These are phyloP conservation scores for Apamea anceps DNA, from an alignment of 2,888 invertebrate genomes.

Conservation along the genomic window DNA sequence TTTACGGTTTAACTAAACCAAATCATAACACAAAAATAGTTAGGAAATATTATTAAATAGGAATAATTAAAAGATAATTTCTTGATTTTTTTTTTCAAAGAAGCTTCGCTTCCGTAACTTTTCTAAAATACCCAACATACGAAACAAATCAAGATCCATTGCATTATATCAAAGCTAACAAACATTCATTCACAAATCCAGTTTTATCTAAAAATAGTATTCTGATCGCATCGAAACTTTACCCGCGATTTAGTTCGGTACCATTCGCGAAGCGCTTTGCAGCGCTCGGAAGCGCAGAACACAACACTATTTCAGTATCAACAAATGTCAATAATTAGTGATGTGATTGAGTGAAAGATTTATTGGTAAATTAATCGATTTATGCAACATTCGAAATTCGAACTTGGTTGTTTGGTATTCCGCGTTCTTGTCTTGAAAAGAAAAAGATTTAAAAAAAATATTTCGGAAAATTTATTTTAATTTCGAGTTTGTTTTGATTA, in stretches of 20 bases:
- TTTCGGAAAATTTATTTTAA: not conserved
- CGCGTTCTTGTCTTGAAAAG: constrained; percentile 15
- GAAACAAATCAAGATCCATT: constrained; percentile 28
- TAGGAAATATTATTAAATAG: no score
- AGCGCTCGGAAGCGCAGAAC: constrained; percentile 40
- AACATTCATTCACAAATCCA: constrained; percentile 67
- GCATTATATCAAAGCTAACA: constrained; percentile 59
- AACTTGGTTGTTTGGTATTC: constrained; percentile 32
- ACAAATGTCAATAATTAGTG: constrained; percentile 57
- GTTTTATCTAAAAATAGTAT: constrained; percentile 69
- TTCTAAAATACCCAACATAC: constrained; percentile 12
- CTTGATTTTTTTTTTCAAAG: not conserved
- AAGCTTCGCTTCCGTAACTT: not conserved
- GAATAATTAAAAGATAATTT: not conserved
- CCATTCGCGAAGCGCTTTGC: constrained; percentile 63
- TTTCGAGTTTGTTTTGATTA: not conserved
- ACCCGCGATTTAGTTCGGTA: constrained; percentile 65
- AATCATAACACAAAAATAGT: not conserved
- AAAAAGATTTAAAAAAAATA: not conserved
- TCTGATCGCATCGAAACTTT: constrained; percentile 63
- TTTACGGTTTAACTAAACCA: not conserved
- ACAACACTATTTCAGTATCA: constrained; percentile 33
- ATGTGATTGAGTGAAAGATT: constrained; percentile 44
- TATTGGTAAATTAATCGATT: constrained; percentile 44
- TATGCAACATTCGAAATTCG: constrained; percentile 9